phyloP scores from a whole-genome alignment of 1,140 invertebrate genomes.

The Cyclina sinensis region DNA sequence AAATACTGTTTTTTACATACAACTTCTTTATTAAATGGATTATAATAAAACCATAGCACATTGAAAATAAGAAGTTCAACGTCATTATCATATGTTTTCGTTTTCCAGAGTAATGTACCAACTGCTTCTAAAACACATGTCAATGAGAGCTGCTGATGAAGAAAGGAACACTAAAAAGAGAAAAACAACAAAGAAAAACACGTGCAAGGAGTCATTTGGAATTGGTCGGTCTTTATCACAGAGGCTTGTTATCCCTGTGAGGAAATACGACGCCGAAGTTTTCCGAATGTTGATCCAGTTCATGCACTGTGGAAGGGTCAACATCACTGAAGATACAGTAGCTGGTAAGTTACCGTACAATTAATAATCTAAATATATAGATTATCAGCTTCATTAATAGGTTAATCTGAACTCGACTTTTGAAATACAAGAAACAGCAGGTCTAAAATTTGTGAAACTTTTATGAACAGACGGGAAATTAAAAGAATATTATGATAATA shows the following conservation, averaged over 20 bases:
- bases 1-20: too few relatives aligned
- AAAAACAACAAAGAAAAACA: conserved; percentile 15
- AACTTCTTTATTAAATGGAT: too few relatives aligned
- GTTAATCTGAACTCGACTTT: too few relatives aligned
- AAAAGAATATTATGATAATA: too few relatives aligned
- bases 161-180: not conserved
- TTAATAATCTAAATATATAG: too few relatives aligned
- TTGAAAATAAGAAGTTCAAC: too few relatives aligned
- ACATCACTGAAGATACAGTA: conserved; percentile 54
- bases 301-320: conserved; percentile 48
- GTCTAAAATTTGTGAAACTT: too few relatives aligned
- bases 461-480: too few relatives aligned
- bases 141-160: not conserved
- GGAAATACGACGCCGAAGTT: conserved; percentile 34
- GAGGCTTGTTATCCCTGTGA: conserved; percentile 37
- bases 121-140: conserved; percentile 64
- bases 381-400: too few relatives aligned
- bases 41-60: too few relatives aligned
- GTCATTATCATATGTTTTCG: not conserved
- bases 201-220: not conserved
- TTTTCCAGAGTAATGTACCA: conserved; percentile 72
- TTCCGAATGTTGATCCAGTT: conserved; percentile 53
- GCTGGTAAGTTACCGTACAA: not conserved
- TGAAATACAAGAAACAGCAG: too few relatives aligned
- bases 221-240: conserved; percentile 14